Evolutionary conservation across 2,113 vertebrate species (phyloP), one percentile per base, ranked within the genome.

Genomic region (Reinhardtius hippoglossoides): DNA sequence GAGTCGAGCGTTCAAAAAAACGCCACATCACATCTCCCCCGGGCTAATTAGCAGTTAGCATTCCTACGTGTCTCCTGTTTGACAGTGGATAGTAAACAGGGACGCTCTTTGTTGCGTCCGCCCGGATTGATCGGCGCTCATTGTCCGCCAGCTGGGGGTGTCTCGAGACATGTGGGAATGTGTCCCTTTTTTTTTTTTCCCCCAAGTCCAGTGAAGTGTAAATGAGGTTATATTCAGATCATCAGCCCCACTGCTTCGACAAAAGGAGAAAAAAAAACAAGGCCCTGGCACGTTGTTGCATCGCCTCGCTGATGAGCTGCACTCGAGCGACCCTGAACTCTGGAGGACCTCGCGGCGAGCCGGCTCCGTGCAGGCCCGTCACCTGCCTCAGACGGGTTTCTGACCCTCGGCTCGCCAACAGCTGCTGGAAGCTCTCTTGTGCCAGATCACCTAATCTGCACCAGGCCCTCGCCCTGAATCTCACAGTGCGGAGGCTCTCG

Each of bases 31-130:
- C 72, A 75, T 77, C 50, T 52, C 50, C 65, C 85, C n/a, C 35
- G 52, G 71, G 71, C 75, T 88, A 87, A 90, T 90, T 90, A 92
- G 78, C 85, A 85, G 82, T 82, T 80, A 64, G 59, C 76, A 69
- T 84, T 64, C 74, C 78, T 71, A 18, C 61, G 64, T 72, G 65
- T 81, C 83, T 64, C 35, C 65, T 57, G 69, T 81, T 71, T 63
- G 76, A 86, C 73, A 59, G 79, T 27, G 44, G 71, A 79, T 56
- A 71, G 87, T 77, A 85, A 92, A 91, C 87, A 91, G 75, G 87
- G 84, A 16, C 24, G 14, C 75, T 69, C 75, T 86, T 87, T 88
- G 85, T 48, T 12, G 42, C 68, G 46, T 50, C 52, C 75, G 0
- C 31, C 52, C 2, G 52, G 52, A 83, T 65, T 75, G 79, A 85